Base-by-base conservation (phyloP, 2,888 invertebrate genomes). In the Magallana nippona region DNA sequence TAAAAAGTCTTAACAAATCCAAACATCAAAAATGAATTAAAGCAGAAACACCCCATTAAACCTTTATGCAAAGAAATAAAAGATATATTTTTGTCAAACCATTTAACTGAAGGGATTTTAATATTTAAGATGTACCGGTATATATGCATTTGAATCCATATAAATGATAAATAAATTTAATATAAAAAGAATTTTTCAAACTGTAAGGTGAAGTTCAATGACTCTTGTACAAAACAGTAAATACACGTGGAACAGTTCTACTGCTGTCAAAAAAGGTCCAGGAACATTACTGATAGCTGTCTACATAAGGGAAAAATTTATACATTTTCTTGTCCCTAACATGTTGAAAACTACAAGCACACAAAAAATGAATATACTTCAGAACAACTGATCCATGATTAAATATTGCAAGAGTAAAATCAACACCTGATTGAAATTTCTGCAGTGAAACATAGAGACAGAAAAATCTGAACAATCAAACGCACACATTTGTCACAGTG, bases 401-500 rank as follows among this genome's bases (percentile, higher is more conserved):
- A 71, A 71, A 71, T 27, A 71, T 71, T 22, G 71, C 71, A 71
- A 71, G 71, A 71, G 27, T 71, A 71, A 71, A 71, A 71, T 71
- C 71, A 71, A 71, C 71, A 71, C 27, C 63, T 63, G 63, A 63
- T 63, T 63, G 27, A 63, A 63, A 2, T 22, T 27, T 22, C 71
- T 27, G 71, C 71, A 13, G 15, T 22, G 27, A 71, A 15, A 71
- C 71, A 71, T 71, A 71, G 71, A 27, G 19, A 71, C 71, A 1
- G 13, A 71, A 15, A 71, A 27, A 71, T 71, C 71, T 71, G 11
- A 15, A 22, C 22, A 71, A 22, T 71, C 71, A 71, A 11, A 22
- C 2, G 32, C 71, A 22, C 19, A 27, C 71, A 71, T 71, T 19
- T 27, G 71, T 27, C 27, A 71, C 71, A 71, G 32, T 71, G 71